Conservation (phyloP, 2,888 invertebrate species). For the Patella depressa region DNA sequence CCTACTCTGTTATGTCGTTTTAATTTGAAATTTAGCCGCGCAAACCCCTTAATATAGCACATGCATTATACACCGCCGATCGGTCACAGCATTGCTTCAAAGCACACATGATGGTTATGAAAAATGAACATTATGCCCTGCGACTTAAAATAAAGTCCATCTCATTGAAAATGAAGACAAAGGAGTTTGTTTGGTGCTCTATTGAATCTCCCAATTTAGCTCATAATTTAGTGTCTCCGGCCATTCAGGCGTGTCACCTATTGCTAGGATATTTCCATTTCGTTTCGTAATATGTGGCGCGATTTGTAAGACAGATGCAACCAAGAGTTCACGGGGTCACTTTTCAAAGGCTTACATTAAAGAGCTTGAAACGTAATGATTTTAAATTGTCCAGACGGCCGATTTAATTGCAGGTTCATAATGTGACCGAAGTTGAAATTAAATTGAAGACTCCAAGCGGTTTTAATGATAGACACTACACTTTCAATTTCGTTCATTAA, state of each 20-base stretch:
- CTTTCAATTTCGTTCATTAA: too few species aligned
- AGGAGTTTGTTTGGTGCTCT: too few species aligned
- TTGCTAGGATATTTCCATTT: background rate
- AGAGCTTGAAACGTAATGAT: background rate
- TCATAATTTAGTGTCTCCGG: background rate
- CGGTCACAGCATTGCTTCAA: too few species aligned
- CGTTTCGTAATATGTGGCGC: background rate
- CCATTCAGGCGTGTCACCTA: background rate
- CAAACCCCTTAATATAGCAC: too few species aligned
- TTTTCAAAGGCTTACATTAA: slow-evolving; percentile 2
- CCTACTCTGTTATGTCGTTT: too few species aligned
- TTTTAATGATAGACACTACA: too few species aligned
- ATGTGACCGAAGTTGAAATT: background rate
- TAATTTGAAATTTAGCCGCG: too few species aligned
- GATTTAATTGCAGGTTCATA: background rate
- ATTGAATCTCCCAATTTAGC: background rate
- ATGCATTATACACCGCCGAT: too few species aligned
- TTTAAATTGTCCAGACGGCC: background rate
- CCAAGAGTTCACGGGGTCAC: background rate
- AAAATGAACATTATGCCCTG: too few species aligned
- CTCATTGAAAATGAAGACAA: too few species aligned
- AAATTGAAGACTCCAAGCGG: background rate
- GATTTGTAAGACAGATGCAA: slow-evolving; percentile 8
- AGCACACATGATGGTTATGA: too few species aligned
- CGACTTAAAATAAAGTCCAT: too few species aligned